Base-by-base conservation (phyloP, 2,888 invertebrate species). In the Liodrosophila aerea region DNA sequence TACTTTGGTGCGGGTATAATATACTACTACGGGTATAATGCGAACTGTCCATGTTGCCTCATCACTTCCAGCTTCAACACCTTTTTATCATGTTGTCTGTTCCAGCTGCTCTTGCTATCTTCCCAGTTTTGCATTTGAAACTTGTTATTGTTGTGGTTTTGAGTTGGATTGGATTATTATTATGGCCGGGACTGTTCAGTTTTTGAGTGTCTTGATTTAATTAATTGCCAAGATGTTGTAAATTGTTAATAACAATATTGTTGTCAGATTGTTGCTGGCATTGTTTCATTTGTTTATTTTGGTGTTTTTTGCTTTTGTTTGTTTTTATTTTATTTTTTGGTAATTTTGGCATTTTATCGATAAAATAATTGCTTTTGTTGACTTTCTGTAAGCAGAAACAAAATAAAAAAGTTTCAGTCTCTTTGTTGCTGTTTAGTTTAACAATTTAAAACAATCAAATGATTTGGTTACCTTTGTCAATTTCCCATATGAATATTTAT, bases 191-290 rank as follows among this genome's bases (percentile, higher is more conserved):
- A 31, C 15, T 45, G 34, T 22, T 39, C 7, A 34, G 33, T 22
- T 9, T 50, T 41, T 37, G 8, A 13, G n/a, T 51, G 50, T 66
- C 71, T 71, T 68, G 65, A 46, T 56, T 77, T 83, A 81, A 81
- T 84, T 81, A 74, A 77, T 82, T 73, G 66, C 73, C 73, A 56
- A 61, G 53, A 56, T 78, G 77, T 66, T 74, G 83, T 77, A 72
- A 81, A 78, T 57, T 72, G 65, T 65, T 82, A 71, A 76, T 73
- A 58, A 53, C 59, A 66, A 51, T 50, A 62, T 45, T 61, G 44
- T 51, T 41, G 30, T 9, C 43, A 37, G 22, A 18, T 49, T 43
- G 22, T 76, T 56, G 30, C 31, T 45, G 22, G 7, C 53, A 39
- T 68, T 61, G 58, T 36, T 61, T 40, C 15, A 39, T 44, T 57